These are phyloP conservation scores for Holothuria leucospilota DNA, from an alignment of 53 echinoderm and acorn worm genomes.

Conservation along the genomic window DNA sequence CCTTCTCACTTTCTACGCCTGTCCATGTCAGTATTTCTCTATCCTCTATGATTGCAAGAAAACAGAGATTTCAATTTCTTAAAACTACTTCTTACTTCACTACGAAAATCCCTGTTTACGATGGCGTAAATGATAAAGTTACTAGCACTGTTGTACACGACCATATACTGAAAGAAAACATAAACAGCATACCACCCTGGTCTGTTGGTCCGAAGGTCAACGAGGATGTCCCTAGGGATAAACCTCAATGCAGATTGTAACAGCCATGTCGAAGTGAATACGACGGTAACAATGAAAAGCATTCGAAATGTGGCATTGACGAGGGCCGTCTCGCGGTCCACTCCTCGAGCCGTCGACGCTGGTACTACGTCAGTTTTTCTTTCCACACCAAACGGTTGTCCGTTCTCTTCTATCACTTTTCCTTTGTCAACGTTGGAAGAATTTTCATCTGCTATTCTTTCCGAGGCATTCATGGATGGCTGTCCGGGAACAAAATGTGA, in stretches of 20 bases:
- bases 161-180: not conserved
- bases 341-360: no score
- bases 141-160: not conserved
- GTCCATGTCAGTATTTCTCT: no score
- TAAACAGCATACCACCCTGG: not conserved
- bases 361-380: no score
- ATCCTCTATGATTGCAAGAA: no score
- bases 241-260: not conserved
- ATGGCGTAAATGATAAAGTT: not conserved
- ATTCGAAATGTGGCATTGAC: conserved; percentile 13
- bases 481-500: not conserved
- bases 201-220: not conserved
- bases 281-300: conserved; percentile 11
- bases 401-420: no score
- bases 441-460: not conserved
- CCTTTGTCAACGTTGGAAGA: no score
- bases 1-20: no score
- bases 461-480: not conserved
- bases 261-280: not conserved
- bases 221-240: not conserved
- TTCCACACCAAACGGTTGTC: no score
- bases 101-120: not conserved
- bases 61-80: not conserved
- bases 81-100: not conserved
- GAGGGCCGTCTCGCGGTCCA: not conserved